Evolutionary conservation across 2,888 invertebrate genomes (phyloP).

Genomic region (Argyresthia goedartella): DNA sequence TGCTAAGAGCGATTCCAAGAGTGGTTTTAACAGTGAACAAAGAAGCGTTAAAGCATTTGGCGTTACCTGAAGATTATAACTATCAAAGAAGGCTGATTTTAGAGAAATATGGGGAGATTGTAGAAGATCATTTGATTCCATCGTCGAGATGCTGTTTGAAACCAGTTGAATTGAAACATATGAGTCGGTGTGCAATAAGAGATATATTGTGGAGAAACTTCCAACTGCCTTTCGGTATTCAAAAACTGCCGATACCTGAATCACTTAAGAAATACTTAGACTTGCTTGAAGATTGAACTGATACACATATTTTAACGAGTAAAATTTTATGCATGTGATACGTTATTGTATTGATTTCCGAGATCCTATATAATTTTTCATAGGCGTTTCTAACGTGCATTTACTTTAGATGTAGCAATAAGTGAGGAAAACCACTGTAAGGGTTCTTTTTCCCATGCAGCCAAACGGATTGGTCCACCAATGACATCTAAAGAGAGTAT

Average conservation of each 20-base stretch:
- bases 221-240: slow-evolving; percentile 81
- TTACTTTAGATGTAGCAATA: too few species aligned
- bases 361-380: too few species aligned
- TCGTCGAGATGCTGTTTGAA: slow-evolving; percentile 70
- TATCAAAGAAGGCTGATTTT: slow-evolving; percentile 50
- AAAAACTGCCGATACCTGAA: slow-evolving; percentile 75
- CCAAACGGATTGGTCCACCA: too few species aligned
- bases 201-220: slow-evolving; percentile 75
- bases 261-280: slow-evolving; percentile 79
- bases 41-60: slow-evolving; percentile 33
- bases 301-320: too few species aligned
- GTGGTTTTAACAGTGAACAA: slow-evolving; percentile 63
- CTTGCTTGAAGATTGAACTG: slow-evolving; percentile 74
- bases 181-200: slow-evolving; percentile 80
- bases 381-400: too few species aligned
- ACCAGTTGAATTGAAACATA: slow-evolving; percentile 81
- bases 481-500: too few species aligned
- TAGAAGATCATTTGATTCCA: slow-evolving; percentile 72
- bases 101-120: slow-evolving; percentile 59
- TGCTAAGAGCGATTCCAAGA: slow-evolving; percentile 74
- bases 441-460: too few species aligned
- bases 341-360: too few species aligned
- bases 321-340: too few species aligned
- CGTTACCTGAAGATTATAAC: slow-evolving; percentile 51
- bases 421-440: too few species aligned